Percentiles rank a stretch among this genome's conserved stretches.
These are phyloP conservation scores for Triplophysa rosa DNA, from an alignment of 2,113 vertebrate species.

Conservation along the genomic window DNA sequence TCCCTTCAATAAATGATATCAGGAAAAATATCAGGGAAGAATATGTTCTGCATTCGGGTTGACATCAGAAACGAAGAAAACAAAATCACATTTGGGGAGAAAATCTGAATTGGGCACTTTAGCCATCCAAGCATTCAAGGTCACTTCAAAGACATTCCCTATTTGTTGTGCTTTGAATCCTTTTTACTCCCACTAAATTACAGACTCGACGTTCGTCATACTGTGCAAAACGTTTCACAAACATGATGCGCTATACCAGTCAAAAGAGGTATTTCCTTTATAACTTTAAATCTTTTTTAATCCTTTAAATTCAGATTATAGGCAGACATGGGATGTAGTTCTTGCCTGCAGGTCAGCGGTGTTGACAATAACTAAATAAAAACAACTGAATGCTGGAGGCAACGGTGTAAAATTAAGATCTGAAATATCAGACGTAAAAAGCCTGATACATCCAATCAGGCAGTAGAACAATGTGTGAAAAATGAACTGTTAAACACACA, in stretches of 20 bases:
- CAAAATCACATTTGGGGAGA: background rate
- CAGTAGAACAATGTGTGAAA: background rate
- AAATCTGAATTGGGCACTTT: background rate
- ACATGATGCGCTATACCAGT: slow-evolving; percentile 32
- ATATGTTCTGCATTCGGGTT: too few relatives aligned
- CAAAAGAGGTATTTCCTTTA: slow-evolving; percentile 47
- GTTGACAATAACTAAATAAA: slow-evolving; percentile 2
- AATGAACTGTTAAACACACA: background rate
- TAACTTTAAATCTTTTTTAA: too few relatives aligned
- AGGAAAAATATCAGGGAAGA: background rate
- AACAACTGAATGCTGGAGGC: background rate
- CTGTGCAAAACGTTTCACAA: slow-evolving; percentile 36
- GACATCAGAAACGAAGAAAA: too few relatives aligned
- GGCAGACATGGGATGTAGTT: slow-evolving; percentile 51
- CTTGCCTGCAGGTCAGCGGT: slow-evolving; percentile 47
- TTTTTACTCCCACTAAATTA: slow-evolving; percentile 8
- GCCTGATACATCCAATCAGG: background rate
- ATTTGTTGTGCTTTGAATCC: background rate
- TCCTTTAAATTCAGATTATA: slow-evolving; percentile 46
- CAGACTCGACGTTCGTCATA: background rate
- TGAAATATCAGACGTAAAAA: background rate
- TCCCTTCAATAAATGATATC: too few relatives aligned
- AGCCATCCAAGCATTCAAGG: background rate
- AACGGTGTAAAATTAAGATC: background rate
- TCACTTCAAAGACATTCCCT: background rate